These are phyloP conservation scores for Sebastes fasciatus DNA, from an alignment of 2,113 vertebrate species.

Conservation along the genomic window DNA sequence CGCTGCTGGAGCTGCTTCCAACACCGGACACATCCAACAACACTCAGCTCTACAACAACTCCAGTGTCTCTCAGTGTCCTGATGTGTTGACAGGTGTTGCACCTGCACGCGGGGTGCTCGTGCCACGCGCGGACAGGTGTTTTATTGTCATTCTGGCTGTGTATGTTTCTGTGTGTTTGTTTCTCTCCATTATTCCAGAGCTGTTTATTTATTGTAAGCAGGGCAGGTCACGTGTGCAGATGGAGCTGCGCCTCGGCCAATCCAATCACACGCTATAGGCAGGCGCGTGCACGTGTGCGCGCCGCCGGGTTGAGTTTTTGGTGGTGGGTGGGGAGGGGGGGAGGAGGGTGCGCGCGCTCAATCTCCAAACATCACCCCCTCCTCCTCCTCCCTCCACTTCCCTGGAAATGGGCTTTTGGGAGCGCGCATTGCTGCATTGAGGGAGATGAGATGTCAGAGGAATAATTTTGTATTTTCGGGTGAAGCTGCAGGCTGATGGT, in stretches of 20 bases:
- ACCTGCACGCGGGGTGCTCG: background rate
- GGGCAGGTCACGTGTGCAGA: slow-evolving; percentile 80
- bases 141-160: background rate
- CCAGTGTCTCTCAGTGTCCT: background rate
- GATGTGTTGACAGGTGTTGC: background rate
- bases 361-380: slow-evolving; percentile 67
- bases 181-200: slow-evolving; percentile 58
- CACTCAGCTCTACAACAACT: slow-evolving; percentile 20
- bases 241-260: slow-evolving; percentile 78
- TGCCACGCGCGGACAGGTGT: background rate
- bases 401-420: slow-evolving; percentile 76
- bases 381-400: slow-evolving; percentile 55
- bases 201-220: slow-evolving; percentile 87
- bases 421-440: slow-evolving; percentile 85
- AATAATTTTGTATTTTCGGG: slow-evolving; percentile 73
- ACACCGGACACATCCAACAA: slow-evolving; percentile 55
- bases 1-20: slow-evolving; percentile 48
- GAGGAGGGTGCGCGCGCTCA: slow-evolving; percentile 70
- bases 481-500: background rate
- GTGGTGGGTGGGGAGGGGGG: slow-evolving; percentile 37
- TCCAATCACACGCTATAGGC: slow-evolving; percentile 60
- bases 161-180: background rate
- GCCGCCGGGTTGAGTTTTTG: slow-evolving; percentile 65
- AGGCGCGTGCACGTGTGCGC: slow-evolving; percentile 72
- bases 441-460: slow-evolving; percentile 78